Evolutionary conservation across 2,888 invertebrate species (phyloP).

Genomic region (Toxonevra muliebris): DNA sequence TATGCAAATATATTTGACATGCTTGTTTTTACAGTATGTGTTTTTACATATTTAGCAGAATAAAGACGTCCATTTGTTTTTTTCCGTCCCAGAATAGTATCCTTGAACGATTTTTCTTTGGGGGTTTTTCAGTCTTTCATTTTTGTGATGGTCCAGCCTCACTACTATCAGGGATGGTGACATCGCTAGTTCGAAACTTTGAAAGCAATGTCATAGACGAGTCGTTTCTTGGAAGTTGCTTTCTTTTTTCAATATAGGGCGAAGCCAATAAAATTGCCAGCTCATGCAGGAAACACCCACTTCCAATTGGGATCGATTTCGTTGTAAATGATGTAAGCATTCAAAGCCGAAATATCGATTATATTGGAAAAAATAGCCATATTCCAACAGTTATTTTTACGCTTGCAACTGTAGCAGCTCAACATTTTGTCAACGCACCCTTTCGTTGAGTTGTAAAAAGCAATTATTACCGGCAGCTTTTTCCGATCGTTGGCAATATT

Average conservation of each 20-base stretch:
- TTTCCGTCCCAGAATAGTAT: slow-evolving; percentile 5
- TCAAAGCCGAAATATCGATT: too few relatives aligned
- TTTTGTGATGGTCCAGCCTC: too few relatives aligned
- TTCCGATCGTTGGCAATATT: slow-evolving; percentile 15
- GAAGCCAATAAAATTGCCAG: slow-evolving; percentile 20
- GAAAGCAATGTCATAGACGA: slow-evolving; percentile 16
- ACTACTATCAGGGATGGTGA: too few relatives aligned
- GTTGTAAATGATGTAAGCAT: too few relatives aligned
- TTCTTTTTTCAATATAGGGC: slow-evolving; percentile 18
- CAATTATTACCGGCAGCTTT: slow-evolving; percentile 28
- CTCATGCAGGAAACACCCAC: too few relatives aligned
- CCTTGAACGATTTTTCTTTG: slow-evolving; percentile 22
- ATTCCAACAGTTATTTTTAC: slow-evolving; percentile 33
- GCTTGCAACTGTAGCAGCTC: slow-evolving; percentile 30
- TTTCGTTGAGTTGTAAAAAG: slow-evolving; percentile 33
- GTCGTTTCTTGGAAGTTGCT: slow-evolving; percentile 15
- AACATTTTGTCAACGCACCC: slow-evolving; percentile 35
- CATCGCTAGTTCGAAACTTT: neutral
- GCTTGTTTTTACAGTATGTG: too few relatives aligned
- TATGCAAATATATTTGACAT: too few relatives aligned
- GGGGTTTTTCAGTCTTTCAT: slow-evolving; percentile 16
- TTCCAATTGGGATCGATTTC: slow-evolving; percentile 27
- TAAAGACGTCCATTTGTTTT: slow-evolving; percentile 14
- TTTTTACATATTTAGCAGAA: too few relatives aligned
- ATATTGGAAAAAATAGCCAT: slow-evolving; percentile 29